Evolutionary conservation across 2,113 vertebrate genomes (phyloP).

Genomic region (Chrysemys picta): DNA sequence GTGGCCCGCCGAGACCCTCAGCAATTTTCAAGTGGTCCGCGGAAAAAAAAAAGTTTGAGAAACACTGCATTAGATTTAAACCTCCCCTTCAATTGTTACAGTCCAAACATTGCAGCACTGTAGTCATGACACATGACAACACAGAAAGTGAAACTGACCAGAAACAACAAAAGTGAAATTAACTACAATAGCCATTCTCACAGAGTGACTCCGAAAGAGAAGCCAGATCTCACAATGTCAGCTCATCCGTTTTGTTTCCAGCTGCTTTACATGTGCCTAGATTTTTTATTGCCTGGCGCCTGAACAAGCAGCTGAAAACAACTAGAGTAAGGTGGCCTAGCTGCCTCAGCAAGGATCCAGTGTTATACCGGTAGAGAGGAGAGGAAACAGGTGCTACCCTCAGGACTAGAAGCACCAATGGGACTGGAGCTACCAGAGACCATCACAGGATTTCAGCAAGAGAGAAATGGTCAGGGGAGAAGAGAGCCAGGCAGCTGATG

Average conservation of each 20-base stretch:
- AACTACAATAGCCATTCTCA: background rate
- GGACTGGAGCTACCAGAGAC: background rate
- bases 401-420: no score
- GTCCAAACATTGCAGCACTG: background rate
- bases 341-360: background rate
- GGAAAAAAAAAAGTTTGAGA: no score
- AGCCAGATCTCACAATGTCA: background rate
- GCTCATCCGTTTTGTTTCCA: background rate
- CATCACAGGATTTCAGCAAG: background rate
- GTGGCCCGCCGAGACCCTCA: no score
- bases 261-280: background rate
- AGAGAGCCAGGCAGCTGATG: background rate
- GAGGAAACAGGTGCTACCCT: background rate
- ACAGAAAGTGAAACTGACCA: background rate
- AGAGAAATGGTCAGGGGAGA: background rate
- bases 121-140: background rate
- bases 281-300: background rate
- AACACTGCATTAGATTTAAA: background rate
- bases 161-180: background rate
- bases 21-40: no score
- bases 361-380: background rate
- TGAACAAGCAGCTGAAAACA: background rate
- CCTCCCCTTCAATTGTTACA: background rate
- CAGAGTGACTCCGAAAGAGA: background rate
- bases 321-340: background rate